phyloP scores from a whole-genome alignment of 2,888 invertebrate genomes.

The Drosophila monieri region DNA sequence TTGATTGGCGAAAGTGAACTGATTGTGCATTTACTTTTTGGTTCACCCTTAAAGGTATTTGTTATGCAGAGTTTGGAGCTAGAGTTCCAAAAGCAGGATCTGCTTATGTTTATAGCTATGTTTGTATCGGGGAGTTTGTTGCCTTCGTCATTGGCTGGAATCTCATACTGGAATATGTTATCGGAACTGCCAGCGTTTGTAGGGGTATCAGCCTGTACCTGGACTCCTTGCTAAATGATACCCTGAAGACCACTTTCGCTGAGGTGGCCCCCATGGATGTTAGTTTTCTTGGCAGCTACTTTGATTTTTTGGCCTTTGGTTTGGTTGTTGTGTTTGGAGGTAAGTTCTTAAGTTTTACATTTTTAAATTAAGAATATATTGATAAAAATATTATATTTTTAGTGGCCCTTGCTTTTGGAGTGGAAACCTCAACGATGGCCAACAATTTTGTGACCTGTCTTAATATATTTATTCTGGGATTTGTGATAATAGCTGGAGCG shows the following conservation, averaged over 20 bases:
- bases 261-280: slow-evolving; percentile 87
- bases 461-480: slow-evolving; percentile 89
- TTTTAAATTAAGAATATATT: no score
- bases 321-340: slow-evolving; percentile 88
- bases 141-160: slow-evolving; percentile 97
- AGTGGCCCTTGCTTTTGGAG: slow-evolving; percentile 90
- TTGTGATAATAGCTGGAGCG: slow-evolving; percentile 90
- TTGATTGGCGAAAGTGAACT: neutral
- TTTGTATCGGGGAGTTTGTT: slow-evolving; percentile 93
- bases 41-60: slow-evolving; percentile 87
- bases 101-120: slow-evolving; percentile 93
- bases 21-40: slow-evolving; percentile 5
- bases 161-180: slow-evolving; percentile 92
- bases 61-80: slow-evolving; percentile 95
- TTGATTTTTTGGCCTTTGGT: slow-evolving; percentile 90
- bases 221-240: slow-evolving; percentile 87
- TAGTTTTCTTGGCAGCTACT: slow-evolving; percentile 87
- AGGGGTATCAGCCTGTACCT: slow-evolving; percentile 90
- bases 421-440: slow-evolving; percentile 90
- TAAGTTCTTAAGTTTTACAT: slow-evolving; percentile 78
- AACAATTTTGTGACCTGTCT: slow-evolving; percentile 91
- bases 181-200: slow-evolving; percentile 90
- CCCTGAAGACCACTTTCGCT: slow-evolving; percentile 87
- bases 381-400: slow-evolving; percentile 55
- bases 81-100: slow-evolving; percentile 94